Conservation (phyloP, 2,797 vertebrate species). For the Acrossocheilus fasciatus region DNA sequence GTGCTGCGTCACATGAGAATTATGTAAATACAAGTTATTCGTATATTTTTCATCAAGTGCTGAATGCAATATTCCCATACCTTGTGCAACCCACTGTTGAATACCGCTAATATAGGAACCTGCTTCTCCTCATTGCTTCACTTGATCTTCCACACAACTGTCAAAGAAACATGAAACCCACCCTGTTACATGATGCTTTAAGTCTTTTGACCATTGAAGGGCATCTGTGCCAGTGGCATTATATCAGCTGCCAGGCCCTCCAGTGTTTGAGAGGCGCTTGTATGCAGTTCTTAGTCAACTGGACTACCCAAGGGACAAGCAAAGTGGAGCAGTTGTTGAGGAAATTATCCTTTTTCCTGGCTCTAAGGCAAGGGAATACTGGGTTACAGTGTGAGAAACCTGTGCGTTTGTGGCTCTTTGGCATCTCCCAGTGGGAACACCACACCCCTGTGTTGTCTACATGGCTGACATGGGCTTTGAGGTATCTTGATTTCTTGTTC, state of each 20-base stretch:
- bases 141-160: constrained; percentile 53
- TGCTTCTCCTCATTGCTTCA: constrained; percentile 27
- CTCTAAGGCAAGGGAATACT: constrained; percentile 78
- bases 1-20: background rate
- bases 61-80: background rate
- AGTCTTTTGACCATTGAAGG: constrained; percentile 73
- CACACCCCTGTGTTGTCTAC: constrained; percentile 56
- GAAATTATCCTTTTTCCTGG: constrained; percentile 74
- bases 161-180: constrained; percentile 75
- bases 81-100: background rate
- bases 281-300: constrained; percentile 62
- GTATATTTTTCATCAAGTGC: background rate
- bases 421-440: constrained; percentile 61
- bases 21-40: background rate
- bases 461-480: constrained; percentile 1
- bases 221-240: constrained; percentile 58
- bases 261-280: constrained; percentile 65
- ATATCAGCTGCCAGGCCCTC: constrained; percentile 56
- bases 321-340: constrained; percentile 77
- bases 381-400: constrained; percentile 83
- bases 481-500: background rate
- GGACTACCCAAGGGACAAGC: constrained; percentile 63
- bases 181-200: constrained; percentile 72
- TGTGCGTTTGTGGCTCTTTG: constrained; percentile 68
- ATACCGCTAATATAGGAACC: background rate